Conservation (phyloP, 2,113 vertebrate genomes). For the Pterocles gutturalis region DNA sequence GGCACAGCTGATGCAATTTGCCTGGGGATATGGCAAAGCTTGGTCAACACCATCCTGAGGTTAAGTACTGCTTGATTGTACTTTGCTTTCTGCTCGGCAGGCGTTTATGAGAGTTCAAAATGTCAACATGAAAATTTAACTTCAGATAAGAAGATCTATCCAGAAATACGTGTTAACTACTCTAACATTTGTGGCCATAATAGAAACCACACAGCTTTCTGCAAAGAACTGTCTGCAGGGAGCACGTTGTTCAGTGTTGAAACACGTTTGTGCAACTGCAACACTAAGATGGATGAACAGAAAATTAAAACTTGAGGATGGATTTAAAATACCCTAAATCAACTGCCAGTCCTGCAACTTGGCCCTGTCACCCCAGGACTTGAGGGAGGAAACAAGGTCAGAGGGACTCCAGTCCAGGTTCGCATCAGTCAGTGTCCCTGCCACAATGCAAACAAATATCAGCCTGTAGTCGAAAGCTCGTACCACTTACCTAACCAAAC, state of each 20-base stretch:
- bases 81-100: background rate
- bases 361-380: background rate
- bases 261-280: background rate
- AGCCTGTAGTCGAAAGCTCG: fast-evolving
- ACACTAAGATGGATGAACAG: background rate
- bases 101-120: background rate
- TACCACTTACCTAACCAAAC: background rate
- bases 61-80: background rate
- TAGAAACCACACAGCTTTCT: background rate
- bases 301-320: background rate
- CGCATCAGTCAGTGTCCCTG: fast-evolving
- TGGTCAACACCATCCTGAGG: background rate
- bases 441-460: background rate
- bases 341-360: background rate
- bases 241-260: background rate
- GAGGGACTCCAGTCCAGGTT: background rate
- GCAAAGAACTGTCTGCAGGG: background rate
- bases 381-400: background rate
- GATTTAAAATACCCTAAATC: background rate
- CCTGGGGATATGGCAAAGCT: background rate
- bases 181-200: background rate
- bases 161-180: background rate
- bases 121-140: background rate
- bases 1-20: background rate
- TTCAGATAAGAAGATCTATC: conserved; percentile 12